phyloP scores from a whole-genome alignment of 2,113 vertebrate genomes.

The Callocephalon fimbriatum region DNA sequence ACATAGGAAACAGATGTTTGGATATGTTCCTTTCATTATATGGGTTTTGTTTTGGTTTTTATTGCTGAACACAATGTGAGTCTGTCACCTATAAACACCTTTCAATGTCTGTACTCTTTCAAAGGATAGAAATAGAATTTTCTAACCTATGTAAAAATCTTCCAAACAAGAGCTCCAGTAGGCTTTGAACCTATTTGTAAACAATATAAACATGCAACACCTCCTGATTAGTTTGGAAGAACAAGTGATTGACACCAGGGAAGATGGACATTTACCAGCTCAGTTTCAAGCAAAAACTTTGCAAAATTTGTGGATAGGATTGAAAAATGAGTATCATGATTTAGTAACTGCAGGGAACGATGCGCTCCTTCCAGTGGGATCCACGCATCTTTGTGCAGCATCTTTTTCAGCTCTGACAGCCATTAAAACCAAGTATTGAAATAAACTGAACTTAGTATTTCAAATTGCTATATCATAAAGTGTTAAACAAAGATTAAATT shows the following conservation, averaged over 20 bases:
- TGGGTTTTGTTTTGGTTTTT: background rate
- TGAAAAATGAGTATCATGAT: fast-evolving
- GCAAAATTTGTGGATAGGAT: background rate
- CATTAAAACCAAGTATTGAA: background rate
- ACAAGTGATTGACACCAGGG: background rate
- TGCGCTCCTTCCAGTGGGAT: background rate
- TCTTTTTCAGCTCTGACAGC: background rate
- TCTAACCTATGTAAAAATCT: background rate
- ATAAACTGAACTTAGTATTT: background rate
- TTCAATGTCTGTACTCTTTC: background rate
- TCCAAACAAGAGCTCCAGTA: background rate
- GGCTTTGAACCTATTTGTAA: background rate
- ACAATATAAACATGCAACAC: background rate
- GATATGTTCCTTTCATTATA: background rate
- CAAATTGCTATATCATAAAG: background rate
- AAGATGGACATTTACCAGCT: background rate
- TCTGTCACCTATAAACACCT: background rate
- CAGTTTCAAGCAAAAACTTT: background rate
- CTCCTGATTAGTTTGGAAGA: background rate
- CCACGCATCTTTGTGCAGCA: background rate
- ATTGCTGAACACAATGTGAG: background rate
- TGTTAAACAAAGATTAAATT: background rate
- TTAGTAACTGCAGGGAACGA: background rate
- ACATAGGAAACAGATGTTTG: background rate
- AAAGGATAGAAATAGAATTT: background rate